Evolutionary conservation across 2,113 vertebrate genomes (phyloP), one percentile per base, ranked within the genome.

Genomic region (Otolemur garnettii): DNA sequence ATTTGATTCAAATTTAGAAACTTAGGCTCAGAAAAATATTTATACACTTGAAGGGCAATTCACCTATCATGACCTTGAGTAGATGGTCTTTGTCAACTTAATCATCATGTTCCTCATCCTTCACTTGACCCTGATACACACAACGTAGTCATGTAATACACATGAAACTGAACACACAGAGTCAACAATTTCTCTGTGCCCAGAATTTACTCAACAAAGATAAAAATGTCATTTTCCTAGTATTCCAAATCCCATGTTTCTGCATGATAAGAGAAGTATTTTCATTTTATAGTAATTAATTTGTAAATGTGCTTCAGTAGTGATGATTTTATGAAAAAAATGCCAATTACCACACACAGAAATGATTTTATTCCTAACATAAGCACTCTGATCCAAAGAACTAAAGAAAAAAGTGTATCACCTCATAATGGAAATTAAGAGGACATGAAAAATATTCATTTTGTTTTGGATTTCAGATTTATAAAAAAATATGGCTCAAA

Each of bases 241-340:
- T 86, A 84, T 77, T 95, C 42, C 95, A 93, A 96, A 79, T 64
- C 60, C 71, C 42, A 90, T 79, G 50, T 50, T 91, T 93, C 57
- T 88, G 50, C 87, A 96, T 85, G 72, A 42, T 35, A 80, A 50
- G 18, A 81, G n/a, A 87, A 91, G 38, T 77, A 89, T 96, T 95
- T 96, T 95, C 77, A 85, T 96, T 96, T 95, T 91, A 93, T 83
- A 81, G 45, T 53, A 96, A 97, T 95, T 95, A 81, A 92, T 95
- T 89, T 91, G 33, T 94, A 96, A 91, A 79, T 90, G 6, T 93
- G 42, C 90, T 96, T 97, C 62, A 94, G 62, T 84, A 68, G 30
- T 90, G 53, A 66, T 80, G 6, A 91, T 95, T 89, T 80, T 82
- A 69, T 30, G 64, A 74, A 94, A 78, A 66, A 55, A 55, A 71